Percentiles rank a stretch among this genome's conserved stretches.
phyloP scores from a whole-genome alignment of 2,888 invertebrate species.

The Acronicta leporina region DNA sequence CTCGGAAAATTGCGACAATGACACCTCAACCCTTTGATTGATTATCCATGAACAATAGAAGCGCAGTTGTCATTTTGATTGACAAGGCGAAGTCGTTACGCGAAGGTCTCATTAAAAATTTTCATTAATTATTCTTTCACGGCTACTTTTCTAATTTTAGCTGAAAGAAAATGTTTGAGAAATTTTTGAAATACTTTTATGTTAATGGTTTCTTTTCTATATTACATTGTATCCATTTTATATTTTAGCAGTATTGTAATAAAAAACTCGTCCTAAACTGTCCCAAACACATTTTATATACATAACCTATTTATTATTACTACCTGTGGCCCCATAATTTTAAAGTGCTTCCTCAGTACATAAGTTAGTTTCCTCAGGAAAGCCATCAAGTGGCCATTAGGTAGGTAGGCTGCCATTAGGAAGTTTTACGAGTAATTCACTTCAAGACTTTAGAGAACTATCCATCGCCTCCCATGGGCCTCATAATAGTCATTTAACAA shows the following conservation, averaged over 20 bases:
- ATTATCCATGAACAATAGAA: slow-evolving; percentile 53
- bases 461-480: not conserved
- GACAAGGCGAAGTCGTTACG: slow-evolving; percentile 47
- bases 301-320: not conserved
- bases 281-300: not conserved
- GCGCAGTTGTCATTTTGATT: slow-evolving; percentile 42
- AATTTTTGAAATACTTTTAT: not conserved
- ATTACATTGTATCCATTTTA: not conserved
- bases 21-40: slow-evolving; percentile 47
- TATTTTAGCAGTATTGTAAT: too few relatives aligned
- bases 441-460: not conserved
- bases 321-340: slow-evolving; percentile 1
- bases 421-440: slow-evolving; percentile 5
- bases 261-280: not conserved
- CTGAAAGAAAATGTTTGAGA: not conserved
- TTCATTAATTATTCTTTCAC: slow-evolving; percentile 48
- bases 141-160: slow-evolving; percentile 32
- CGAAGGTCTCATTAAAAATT: slow-evolving; percentile 51
- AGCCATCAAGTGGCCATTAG: not conserved
- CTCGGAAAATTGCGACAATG: slow-evolving; percentile 24
- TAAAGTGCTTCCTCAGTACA: not conserved
- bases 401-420: not conserved
- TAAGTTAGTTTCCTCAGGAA: slow-evolving; percentile 8
- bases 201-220: too few relatives aligned
- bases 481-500: not conserved